phyloP scores from a whole-genome alignment of 1,140 invertebrate species.

The Drosophila sp. region DNA sequence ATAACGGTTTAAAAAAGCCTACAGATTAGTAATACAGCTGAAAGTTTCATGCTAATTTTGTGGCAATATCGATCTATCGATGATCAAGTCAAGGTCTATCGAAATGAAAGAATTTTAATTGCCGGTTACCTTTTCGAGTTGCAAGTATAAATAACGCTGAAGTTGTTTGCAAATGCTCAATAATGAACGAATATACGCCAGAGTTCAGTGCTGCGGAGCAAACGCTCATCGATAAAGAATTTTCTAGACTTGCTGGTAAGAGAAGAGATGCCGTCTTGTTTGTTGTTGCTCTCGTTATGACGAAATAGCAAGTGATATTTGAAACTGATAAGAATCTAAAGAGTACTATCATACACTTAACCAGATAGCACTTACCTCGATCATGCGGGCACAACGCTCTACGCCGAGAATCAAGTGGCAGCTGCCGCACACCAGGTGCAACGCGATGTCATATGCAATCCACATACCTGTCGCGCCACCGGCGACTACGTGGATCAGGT shows the following conservation, averaged over 20 bases:
- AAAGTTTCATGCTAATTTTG: too few species aligned
- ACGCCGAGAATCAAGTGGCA: constrained; percentile 90
- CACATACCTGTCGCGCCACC: constrained; percentile 92
- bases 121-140: constrained; percentile 12
- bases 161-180: constrained; percentile 22
- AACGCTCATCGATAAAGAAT: constrained; percentile 85
- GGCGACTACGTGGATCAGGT: constrained; percentile 92
- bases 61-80: constrained; percentile 1
- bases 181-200: constrained; percentile 42
- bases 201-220: constrained; percentile 84
- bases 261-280: not conserved
- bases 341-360: constrained; percentile 5
- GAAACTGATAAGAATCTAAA: constrained; percentile 43
- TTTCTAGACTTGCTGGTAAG: constrained; percentile 85
- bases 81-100: not conserved
- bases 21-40: too few species aligned
- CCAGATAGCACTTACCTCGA: constrained; percentile 93
- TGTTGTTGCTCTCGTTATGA: constrained; percentile 17
- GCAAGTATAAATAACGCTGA: constrained; percentile 44
- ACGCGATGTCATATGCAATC: constrained; percentile 93
- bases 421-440: constrained; percentile 88
- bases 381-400: constrained; percentile 94
- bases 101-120: constrained; percentile 24
- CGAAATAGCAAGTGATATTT: constrained; percentile 42
- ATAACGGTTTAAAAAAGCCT: too few species aligned